These are phyloP conservation scores for Hesperia comma DNA, from an alignment of 2,888 invertebrate genomes.

Conservation along the genomic window DNA sequence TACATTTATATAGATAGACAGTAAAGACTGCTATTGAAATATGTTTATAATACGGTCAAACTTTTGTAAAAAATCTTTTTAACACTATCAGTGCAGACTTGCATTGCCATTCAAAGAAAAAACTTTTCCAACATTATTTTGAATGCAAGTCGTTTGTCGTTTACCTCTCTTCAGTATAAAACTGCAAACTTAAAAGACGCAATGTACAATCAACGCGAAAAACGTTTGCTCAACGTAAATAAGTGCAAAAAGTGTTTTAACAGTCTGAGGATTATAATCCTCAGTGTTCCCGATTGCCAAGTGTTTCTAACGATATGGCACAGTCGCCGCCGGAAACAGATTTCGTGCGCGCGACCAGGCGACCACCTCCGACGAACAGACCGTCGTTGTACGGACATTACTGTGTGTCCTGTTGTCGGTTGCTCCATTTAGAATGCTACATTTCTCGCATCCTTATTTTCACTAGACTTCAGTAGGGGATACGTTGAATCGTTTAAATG, in stretches of 20 bases:
- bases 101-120: no score
- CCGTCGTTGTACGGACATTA: constrained; percentile 54
- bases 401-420: constrained; percentile 39
- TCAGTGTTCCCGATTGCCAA: constrained; percentile 51
- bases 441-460: constrained; percentile 21
- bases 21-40: no score
- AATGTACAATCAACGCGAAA: not conserved
- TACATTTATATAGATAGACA: no score
- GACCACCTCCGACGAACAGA: constrained; percentile 65
- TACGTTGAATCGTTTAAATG: not conserved
- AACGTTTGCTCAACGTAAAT: not conserved
- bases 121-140: no score
- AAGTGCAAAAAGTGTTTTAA: constrained; percentile 32
- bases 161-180: no score
- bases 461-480: constrained; percentile 6
- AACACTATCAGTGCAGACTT: no score
- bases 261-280: not conserved
- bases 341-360: constrained; percentile 69
- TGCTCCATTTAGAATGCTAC: constrained; percentile 33
- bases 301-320: constrained; percentile 68
- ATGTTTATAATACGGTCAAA: no score
- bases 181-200: no score
- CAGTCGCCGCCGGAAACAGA: constrained; percentile 77
- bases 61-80: no score
- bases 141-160: no score